Evolutionary conservation across 2,888 invertebrate species (phyloP).

Genomic region (Perdita meconis): DNA sequence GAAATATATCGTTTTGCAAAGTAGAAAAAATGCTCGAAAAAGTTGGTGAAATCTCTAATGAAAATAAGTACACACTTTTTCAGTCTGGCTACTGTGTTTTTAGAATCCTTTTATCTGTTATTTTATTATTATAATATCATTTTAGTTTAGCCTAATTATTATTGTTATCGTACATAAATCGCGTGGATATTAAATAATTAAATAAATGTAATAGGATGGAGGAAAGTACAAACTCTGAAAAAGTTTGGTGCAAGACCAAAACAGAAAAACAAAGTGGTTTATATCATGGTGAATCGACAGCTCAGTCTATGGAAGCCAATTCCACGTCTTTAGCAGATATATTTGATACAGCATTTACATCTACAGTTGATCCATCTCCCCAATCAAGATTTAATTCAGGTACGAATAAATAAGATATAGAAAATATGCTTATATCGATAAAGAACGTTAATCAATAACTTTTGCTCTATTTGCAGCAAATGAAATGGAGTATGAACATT

Average conservation of each 20-base stretch:
- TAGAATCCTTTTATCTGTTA: not conserved
- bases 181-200: constrained; percentile 6
- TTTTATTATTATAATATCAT: not conserved
- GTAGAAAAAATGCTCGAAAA: not conserved
- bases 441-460: not conserved
- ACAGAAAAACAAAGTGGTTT: constrained; percentile 74
- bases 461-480: constrained; percentile 81
- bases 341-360: constrained; percentile 87
- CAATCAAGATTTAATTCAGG: constrained; percentile 81
- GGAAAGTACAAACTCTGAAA: constrained; percentile 78
- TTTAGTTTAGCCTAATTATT: too few species aligned
- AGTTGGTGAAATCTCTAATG: not conserved
- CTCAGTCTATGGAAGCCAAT: constrained; percentile 76
- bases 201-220: constrained; percentile 75
- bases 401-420: constrained; percentile 49
- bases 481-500: constrained; percentile 88
- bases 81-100: not conserved
- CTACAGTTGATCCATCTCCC: constrained; percentile 85
- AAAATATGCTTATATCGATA: not conserved
- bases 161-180: too few species aligned
- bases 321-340: constrained; percentile 87
- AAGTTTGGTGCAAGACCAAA: constrained; percentile 80
- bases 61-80: not conserved
- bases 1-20: not conserved
- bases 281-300: constrained; percentile 76